A percentile compares a stretch with the other conserved stretches of the same genome.
These are phyloP conservation scores for Julus scandinavius DNA, from an alignment of 2,888 invertebrate genomes.

Conservation along the genomic window DNA sequence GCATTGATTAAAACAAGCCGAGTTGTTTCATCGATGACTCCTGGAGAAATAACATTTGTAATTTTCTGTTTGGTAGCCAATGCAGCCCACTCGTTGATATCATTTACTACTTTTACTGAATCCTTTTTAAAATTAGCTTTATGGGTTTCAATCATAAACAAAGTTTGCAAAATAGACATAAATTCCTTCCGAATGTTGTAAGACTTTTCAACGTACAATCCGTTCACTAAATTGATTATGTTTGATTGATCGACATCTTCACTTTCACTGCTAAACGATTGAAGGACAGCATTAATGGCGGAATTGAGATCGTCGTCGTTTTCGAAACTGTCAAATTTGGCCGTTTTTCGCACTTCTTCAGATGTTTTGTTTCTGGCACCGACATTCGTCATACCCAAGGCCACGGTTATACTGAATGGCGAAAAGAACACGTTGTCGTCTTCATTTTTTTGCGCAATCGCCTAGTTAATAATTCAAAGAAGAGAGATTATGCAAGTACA, in stretches of 20 bases:
- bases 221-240: conserved; percentile 77
- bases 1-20: conserved; percentile 58
- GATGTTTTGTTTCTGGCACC: conserved; percentile 65
- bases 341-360: conserved; percentile 52
- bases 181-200: conserved; percentile 69
- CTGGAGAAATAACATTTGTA: conserved; percentile 55
- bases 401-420: conserved; percentile 66
- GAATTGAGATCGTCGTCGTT: background rate
- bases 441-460: conserved; percentile 31
- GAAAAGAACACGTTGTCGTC: conserved; percentile 64
- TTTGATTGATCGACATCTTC: conserved; percentile 63
- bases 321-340: background rate
- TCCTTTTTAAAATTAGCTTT: conserved; percentile 52
- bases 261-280: background rate
- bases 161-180: conserved; percentile 71
- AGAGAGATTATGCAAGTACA: background rate
- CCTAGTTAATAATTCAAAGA: conserved; percentile 35
- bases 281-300: background rate
- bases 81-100: conserved; percentile 57
- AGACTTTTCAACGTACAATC: conserved; percentile 74
- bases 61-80: conserved; percentile 56
- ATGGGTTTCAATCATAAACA: conserved; percentile 60
- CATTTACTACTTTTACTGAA: background rate
- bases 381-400: no score
- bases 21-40: conserved; percentile 38